phyloP scores from a whole-genome alignment of 2,113 vertebrate genomes.

The Etia nguti region DNA sequence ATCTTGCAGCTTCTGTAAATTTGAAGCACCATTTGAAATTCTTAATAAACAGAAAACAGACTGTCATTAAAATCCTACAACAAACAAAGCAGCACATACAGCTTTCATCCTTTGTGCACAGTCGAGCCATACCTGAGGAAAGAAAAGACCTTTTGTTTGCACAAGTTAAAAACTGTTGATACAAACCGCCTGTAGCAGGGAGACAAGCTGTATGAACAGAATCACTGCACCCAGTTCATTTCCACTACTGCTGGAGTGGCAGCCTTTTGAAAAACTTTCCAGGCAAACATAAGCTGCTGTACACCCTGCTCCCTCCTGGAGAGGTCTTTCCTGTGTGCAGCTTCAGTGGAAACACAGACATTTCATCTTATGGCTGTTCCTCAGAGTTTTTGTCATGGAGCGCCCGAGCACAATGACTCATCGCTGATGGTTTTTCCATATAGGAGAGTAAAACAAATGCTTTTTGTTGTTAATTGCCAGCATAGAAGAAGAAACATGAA shows the following conservation, averaged over 20 bases:
- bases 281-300: constrained; percentile 13
- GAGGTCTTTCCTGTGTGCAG: background rate
- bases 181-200: constrained; percentile 19
- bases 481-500: constrained; percentile 4
- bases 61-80: background rate
- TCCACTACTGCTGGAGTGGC: constrained; percentile 7
- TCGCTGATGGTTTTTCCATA: background rate
- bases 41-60: background rate
- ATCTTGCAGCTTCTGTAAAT: background rate
- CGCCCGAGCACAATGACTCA: background rate
- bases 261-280: constrained; percentile 2
- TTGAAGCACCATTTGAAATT: background rate
- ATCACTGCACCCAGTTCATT: constrained; percentile 30
- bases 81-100: background rate
- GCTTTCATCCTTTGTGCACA: background rate
- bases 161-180: background rate
- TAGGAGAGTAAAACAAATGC: constrained; percentile 56
- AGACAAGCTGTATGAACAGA: background rate
- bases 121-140: background rate
- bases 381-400: background rate
- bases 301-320: background rate
- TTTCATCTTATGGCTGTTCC: background rate
- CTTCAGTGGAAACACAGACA: background rate
- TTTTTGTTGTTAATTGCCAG: constrained; percentile 70
- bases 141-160: constrained; percentile 3